Evolutionary conservation across 2,888 invertebrate genomes (phyloP).

Genomic region (Formica aserva): DNA sequence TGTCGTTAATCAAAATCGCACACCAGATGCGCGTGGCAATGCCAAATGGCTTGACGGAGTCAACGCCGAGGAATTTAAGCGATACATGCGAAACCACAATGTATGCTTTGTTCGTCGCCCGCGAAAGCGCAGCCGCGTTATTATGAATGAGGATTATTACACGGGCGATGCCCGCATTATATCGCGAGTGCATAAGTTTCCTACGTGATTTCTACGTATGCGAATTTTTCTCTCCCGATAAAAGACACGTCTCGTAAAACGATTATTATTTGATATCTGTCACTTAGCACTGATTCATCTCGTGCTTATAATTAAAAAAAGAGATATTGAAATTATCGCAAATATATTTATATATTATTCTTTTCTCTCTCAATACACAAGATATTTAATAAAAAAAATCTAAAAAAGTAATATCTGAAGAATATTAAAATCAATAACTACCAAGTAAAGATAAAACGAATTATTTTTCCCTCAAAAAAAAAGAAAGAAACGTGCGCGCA

Average conservation of each 20-base stretch:
- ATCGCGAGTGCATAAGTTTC: not conserved
- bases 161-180: conserved; percentile 11
- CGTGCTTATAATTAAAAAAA: not conserved
- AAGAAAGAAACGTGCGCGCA: not conserved
- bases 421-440: not conserved
- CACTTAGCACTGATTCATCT: not conserved
- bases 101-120: conserved; percentile 15
- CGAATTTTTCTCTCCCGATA: not conserved
- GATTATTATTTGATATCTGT: not conserved
- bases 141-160: conserved; percentile 51
- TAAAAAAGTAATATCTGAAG: not conserved
- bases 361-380: not conserved
- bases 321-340: not conserved
- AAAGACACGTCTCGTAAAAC: not conserved
- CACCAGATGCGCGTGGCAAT: conserved; percentile 35
- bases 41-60: conserved; percentile 17
- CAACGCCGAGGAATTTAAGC: conserved; percentile 41
- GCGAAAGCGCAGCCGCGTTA: conserved; percentile 1
- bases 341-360: not conserved
- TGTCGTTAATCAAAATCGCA: conserved; percentile 39
- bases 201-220: not conserved
- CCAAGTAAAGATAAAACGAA: not conserved
- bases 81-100: conserved; percentile 25
- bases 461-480: not conserved
- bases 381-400: not conserved